Conservation (phyloP, 2,888 invertebrate genomes). For the Ceraclea dissimilis region DNA sequence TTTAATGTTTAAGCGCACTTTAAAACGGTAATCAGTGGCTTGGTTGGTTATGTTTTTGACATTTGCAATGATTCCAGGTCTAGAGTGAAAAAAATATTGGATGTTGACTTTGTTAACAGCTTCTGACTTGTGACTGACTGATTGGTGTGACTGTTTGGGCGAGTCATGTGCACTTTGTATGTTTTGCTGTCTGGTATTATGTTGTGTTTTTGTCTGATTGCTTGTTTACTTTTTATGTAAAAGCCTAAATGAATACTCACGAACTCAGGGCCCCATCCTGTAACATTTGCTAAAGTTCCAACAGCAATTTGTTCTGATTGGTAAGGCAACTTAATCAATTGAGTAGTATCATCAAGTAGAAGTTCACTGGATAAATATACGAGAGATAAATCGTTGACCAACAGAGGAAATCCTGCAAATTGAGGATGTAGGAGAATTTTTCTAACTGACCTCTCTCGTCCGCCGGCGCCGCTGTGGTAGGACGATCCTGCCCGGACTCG, state of each 20-base stretch:
- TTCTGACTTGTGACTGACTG: too few species aligned
- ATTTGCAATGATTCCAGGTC: too few species aligned
- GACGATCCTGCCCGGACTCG: background rate
- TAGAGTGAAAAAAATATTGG: too few species aligned
- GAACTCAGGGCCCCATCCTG: background rate
- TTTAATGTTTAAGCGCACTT: too few species aligned
- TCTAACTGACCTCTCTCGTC: background rate
- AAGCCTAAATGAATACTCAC: background rate
- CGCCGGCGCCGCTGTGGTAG: background rate
- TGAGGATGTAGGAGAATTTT: background rate
- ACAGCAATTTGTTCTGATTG: background rate
- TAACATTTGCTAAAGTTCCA: background rate
- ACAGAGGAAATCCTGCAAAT: background rate
- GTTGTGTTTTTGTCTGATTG: too few species aligned
- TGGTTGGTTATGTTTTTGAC: too few species aligned
- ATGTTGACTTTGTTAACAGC: too few species aligned
- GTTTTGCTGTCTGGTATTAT: too few species aligned
- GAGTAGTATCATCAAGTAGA: background rate
- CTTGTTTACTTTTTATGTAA: too few species aligned
- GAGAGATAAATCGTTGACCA: background rate
- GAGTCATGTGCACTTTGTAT: too few species aligned
- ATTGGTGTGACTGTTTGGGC: too few species aligned
- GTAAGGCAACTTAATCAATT: background rate
- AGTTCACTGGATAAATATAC: background rate
- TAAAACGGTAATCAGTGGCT: too few species aligned